Base-by-base conservation (phyloP, 2,888 invertebrate species). In the Lithophane socia region DNA sequence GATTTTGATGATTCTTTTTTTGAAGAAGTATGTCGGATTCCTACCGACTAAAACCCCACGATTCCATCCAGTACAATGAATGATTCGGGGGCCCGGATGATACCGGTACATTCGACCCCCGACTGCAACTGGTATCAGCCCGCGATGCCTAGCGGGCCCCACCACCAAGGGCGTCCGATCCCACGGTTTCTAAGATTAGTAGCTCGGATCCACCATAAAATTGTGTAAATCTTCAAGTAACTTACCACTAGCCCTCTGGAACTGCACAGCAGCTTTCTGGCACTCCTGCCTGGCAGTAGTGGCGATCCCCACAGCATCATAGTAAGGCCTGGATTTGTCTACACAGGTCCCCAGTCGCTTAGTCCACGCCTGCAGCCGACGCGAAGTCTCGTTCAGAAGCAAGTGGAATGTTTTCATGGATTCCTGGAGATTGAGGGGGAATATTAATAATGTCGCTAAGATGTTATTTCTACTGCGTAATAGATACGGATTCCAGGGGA, bases 371-470 rank as follows among this genome's bases (percentile, higher is more conserved):
- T 99, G 99, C 79, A 99, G 97, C 60, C 98, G 97, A 18, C 98
- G 97, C 13, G 98, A 98, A 0, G 98, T 98, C 94, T 99, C 99
- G 91, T 98, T 98, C 81, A 99, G 96, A 49, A 99, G 97, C 92
- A 98, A 98, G 81, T 98, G 98, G 96, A 99, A 99, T n/a, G 98
- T 98, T 80, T 98, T 98, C 94, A 99, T 98, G 7, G 99, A 99
- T 96, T 99, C 99, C 99, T 99, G 94, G 56, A 86, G 49, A 37
- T 29, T 24, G 13, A 73, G 44, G n/a, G 24, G 8, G 0, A 1
- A 66, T 61, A 13, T 64, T 16, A 68, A 58, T 66, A 13, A 47
- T 64, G 76, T 4, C 0, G 5, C 5, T n/a, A 49, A 0, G 16
- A 18, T 52, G 18, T 52, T 18, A 52, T 2, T 18, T 52, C 52